Evolutionary conservation across 2,113 vertebrate species (phyloP).

Genomic region (Stegostoma tigrinum): DNA sequence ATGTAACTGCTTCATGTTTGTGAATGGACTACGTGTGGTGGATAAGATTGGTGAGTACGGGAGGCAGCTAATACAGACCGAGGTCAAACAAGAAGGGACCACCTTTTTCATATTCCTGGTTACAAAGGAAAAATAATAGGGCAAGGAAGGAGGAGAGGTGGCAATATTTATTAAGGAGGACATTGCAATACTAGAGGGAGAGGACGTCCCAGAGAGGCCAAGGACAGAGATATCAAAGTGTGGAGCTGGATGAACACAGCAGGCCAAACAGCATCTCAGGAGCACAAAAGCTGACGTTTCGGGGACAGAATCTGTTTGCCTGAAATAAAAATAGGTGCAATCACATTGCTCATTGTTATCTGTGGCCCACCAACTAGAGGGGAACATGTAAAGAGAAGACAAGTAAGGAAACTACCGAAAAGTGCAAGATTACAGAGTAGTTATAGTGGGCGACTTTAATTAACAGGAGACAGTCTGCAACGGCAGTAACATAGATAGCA

Average conservation of each 20-base stretch:
- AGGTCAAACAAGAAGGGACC: neutral
- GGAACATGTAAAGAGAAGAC: neutral
- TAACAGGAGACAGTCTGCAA: too few species aligned
- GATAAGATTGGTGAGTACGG: neutral
- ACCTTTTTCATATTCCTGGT: too few species aligned
- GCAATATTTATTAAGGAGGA: neutral
- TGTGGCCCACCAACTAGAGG: neutral
- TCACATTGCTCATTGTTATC: neutral
- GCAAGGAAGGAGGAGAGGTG: neutral
- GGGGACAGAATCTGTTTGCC: neutral
- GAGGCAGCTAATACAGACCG: neutral
- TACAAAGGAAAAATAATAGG: too few species aligned
- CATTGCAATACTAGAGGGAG: neutral
- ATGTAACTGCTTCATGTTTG: neutral
- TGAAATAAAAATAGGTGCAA: neutral
- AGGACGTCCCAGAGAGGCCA: neutral
- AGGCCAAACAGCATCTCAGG: too few species aligned
- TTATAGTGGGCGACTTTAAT: too few species aligned
- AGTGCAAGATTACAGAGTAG: neutral
- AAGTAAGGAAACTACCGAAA: neutral
- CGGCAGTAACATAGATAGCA: too few species aligned
- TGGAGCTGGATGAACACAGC: too few species aligned
- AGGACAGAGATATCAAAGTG: too few species aligned
- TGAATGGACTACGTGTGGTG: neutral
- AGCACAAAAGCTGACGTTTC: too few species aligned